Conservation (phyloP, 2,113 vertebrate species). For the Coptodon bakossiorum region DNA sequence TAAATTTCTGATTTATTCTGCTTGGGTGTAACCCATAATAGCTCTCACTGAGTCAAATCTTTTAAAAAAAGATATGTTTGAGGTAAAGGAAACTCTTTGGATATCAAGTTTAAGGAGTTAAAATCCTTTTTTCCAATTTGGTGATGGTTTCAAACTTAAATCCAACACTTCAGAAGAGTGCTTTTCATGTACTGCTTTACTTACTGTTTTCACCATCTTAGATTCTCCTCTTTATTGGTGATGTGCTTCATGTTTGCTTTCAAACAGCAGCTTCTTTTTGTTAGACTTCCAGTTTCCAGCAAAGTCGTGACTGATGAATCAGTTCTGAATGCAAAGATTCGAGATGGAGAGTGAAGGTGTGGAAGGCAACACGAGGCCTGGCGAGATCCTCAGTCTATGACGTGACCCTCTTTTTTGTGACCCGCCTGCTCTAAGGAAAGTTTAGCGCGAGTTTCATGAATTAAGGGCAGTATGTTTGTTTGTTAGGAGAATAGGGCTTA, state of each 20-base stretch:
- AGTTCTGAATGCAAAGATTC: not conserved
- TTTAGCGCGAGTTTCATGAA: not conserved
- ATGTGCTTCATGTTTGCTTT: not conserved
- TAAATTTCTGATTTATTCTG: not conserved
- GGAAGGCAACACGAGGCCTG: not conserved
- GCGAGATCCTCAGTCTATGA: not conserved
- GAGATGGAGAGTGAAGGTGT: not conserved
- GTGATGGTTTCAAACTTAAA: not conserved
- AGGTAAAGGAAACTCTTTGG: not conserved
- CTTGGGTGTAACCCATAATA: not conserved
- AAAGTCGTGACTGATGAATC: conserved; percentile 8
- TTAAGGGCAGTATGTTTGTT: not conserved
- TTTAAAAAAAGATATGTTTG: not conserved
- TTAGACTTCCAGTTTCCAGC: not conserved
- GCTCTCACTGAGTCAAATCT: not conserved
- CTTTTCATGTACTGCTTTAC: not conserved
- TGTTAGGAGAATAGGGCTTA: not conserved
- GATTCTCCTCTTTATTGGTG: not conserved
- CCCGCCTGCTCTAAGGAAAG: not conserved
- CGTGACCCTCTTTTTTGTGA: not conserved
- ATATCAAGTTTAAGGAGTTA: not conserved
- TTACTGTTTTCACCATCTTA: not conserved
- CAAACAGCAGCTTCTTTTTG: not conserved
- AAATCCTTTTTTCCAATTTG: not conserved
- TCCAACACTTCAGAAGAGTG: not conserved